Conservation (phyloP, 2,113 vertebrate species). For the Syrrhaptes paradoxus region DNA sequence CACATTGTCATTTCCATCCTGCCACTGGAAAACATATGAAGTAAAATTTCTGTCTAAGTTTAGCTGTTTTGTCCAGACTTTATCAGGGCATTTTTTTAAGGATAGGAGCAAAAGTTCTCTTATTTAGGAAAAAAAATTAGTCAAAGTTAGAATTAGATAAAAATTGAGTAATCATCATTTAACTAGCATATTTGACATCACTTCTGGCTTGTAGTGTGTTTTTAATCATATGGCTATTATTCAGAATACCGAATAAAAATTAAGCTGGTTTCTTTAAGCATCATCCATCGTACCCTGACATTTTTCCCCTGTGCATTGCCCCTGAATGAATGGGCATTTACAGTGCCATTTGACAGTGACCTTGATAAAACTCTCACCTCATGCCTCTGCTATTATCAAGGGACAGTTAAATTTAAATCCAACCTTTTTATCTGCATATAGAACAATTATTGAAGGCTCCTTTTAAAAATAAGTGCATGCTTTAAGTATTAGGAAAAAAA, state of each 20-base stretch:
- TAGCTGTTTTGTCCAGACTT: background rate
- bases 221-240: background rate
- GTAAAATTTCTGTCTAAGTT: background rate
- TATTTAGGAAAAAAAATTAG: background rate
- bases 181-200: background rate
- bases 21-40: background rate
- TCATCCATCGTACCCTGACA: background rate
- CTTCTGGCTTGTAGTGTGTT: background rate
- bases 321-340: background rate
- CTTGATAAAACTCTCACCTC: background rate
- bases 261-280: background rate
- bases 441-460: background rate
- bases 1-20: rapidly evolving
- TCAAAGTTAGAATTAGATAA: background rate
- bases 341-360: background rate
- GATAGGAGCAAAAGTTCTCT: background rate
- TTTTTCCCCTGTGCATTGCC: rapidly evolving
- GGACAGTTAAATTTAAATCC: background rate
- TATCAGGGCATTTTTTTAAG: background rate
- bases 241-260: background rate
- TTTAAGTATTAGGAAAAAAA: background rate
- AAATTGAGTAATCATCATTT: background rate
- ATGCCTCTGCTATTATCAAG: background rate
- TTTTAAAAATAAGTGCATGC: background rate
- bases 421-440: background rate